Evolutionary conservation across 2,888 invertebrate species (phyloP).

Genomic region (Drosophila nr. perissopoda): DNA sequence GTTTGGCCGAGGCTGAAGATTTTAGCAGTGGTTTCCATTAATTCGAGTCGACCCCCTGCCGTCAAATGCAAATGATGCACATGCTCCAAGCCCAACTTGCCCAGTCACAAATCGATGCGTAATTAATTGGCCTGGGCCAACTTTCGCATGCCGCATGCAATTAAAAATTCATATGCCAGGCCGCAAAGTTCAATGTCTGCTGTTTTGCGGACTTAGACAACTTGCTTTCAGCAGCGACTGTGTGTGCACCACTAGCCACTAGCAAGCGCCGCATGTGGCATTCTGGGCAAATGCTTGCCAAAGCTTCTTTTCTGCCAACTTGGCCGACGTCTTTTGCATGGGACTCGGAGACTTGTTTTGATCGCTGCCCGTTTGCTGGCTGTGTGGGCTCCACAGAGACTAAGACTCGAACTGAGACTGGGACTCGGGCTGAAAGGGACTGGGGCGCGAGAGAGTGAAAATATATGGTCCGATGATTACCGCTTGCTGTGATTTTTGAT

Average conservation of each 20-base stretch:
- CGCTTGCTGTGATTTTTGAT: constrained; percentile 78
- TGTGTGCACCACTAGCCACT: not conserved
- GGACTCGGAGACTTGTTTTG: constrained; percentile 67
- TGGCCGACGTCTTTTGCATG: constrained; percentile 37
- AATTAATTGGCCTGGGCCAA: constrained; percentile 70
- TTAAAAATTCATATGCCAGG: constrained; percentile 75
- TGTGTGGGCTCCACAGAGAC: constrained; percentile 62
- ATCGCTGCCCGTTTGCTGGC: constrained; percentile 60
- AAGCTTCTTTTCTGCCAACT: constrained; percentile 24
- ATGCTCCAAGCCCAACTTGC: constrained; percentile 27
- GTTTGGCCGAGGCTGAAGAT: constrained; percentile 11
- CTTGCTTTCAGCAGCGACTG: constrained; percentile 61
- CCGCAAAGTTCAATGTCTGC: constrained; percentile 74
- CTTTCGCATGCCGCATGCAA: constrained; percentile 77
- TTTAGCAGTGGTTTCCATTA: constrained; percentile 42
- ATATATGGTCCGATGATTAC: constrained; percentile 79
- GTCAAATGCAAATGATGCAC: constrained; percentile 76
- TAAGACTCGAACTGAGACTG: constrained; percentile 2
- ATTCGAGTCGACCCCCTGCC: constrained; percentile 37
- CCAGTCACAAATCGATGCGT: constrained; percentile 77
- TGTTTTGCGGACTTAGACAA: constrained; percentile 46
- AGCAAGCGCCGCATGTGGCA: constrained; percentile 57
- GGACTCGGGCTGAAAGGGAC: not conserved
- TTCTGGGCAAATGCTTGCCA: constrained; percentile 55
- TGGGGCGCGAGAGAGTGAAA: constrained; percentile 45